phyloP scores from a whole-genome alignment of 2,888 invertebrate species.

The Oegoconia quadripuncta region DNA sequence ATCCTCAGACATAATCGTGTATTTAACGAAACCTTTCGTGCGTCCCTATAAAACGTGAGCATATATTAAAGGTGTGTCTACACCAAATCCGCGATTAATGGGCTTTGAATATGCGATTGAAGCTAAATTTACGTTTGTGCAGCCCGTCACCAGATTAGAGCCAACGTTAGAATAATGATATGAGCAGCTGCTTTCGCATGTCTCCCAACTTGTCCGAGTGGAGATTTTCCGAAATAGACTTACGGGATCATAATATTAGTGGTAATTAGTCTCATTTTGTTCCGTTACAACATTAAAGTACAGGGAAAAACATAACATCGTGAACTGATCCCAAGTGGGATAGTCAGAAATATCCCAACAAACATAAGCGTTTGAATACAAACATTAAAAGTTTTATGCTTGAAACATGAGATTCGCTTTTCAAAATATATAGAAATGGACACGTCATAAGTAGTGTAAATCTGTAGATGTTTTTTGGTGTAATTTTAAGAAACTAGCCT shows the following conservation, averaged over 20 bases:
- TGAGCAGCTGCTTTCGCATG: conserved; percentile 56
- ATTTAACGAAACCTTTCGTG: too few relatives aligned
- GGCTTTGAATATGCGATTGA: conserved; percentile 64
- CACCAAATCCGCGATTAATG: conserved; percentile 71
- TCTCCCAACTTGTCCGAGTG: conserved; percentile 20
- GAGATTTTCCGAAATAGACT: conserved; percentile 13
- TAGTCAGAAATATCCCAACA: too few relatives aligned
- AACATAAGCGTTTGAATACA: too few relatives aligned
- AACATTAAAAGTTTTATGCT: too few relatives aligned
- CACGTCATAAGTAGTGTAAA: too few relatives aligned
- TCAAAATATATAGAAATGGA: too few relatives aligned
- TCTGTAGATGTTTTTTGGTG: too few relatives aligned
- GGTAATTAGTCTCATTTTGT: conserved; percentile 2
- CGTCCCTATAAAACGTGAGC: conserved; percentile 46
- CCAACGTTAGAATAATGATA: conserved; percentile 44
- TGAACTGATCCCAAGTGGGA: too few relatives aligned
- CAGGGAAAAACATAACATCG: too few relatives aligned
- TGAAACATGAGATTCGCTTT: too few relatives aligned
- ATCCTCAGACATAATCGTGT: too few relatives aligned
- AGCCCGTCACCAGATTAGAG: conserved; percentile 58
- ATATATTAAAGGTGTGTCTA: conserved; percentile 68
- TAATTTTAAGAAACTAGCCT: too few relatives aligned
- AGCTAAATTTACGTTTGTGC: conserved; percentile 73
- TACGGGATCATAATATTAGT: conserved; percentile 19
- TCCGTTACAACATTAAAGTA: neutral